Evolutionary conservation across 2,113 vertebrate genomes (phyloP).

Genomic region (Tragelaphus buxtoni): DNA sequence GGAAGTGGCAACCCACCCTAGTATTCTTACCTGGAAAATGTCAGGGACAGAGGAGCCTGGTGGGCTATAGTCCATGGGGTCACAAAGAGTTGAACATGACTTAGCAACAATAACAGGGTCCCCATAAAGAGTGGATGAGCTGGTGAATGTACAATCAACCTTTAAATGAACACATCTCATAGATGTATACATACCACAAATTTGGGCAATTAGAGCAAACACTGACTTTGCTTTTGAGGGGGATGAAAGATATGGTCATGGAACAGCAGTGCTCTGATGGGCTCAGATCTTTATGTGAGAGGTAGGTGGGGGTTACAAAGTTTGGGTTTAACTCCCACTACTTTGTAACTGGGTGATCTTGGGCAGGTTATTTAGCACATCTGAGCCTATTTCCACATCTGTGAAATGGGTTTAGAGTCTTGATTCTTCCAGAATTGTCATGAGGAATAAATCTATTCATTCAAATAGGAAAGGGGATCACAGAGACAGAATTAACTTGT

Average conservation of each 20-base stretch:
- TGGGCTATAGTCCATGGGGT: neutral
- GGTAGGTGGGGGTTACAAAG: neutral
- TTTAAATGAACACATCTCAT: neutral
- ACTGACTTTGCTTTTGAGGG: neutral
- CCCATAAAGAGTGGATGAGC: neutral
- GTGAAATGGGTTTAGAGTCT: neutral
- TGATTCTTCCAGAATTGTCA: neutral
- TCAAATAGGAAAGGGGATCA: neutral
- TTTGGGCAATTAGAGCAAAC: neutral
- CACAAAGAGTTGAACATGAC: neutral
- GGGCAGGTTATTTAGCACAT: neutral
- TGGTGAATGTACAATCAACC: neutral
- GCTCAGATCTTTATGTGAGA: neutral
- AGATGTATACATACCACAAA: neutral
- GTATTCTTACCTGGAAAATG: neutral
- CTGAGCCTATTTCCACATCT: neutral
- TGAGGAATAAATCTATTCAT: neutral
- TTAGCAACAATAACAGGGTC: neutral
- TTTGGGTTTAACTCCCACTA: neutral
- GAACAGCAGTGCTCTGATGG: neutral
- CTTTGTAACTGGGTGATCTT: neutral
- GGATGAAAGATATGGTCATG: accelerated
- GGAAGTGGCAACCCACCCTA: neutral
- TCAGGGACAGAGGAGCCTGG: neutral
- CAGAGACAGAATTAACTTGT: neutral